Evolutionary conservation across 2,888 invertebrate species (phyloP), one percentile per base, ranked within the genome.

Genomic region (Pristionchus fissidentatus): DNA sequence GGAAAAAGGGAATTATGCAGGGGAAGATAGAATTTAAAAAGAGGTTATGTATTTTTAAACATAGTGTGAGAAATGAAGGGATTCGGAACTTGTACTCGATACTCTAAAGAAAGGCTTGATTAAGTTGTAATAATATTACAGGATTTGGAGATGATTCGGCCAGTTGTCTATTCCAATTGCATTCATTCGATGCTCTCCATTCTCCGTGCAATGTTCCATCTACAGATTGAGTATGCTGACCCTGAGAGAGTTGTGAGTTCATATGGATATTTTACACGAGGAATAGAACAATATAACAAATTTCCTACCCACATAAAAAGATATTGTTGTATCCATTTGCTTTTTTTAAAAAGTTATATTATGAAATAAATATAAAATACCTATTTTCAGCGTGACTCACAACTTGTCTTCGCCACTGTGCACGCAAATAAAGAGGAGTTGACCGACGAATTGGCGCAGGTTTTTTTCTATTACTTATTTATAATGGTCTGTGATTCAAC

Each of bases 111-210:
- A 38, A 19, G 35, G 13, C 32, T 8, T 57, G 7, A 57, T 26
- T 57, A 7, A 46, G 43, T 75, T 13, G n/a, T 19, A 60, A 94
- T 66, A 35, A 22, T 8, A 13, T 29, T 15, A 0, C 49, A 78
- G 60, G 99, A 99, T 94, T 98, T 98, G 94, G 98, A 98, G 95
- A 98, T 98, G 95, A 99, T 98, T 94, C 96, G 97, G 94, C 98
- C 98, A 89, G 99, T 99, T 93, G 99, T 99, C 90, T 99, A 98
- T 75, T 88, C 88, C 66, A 99, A 99, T 95, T 99, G 99, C 93
- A 98, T 99, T 94, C 99, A 99, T 95, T 98, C 98, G 92, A 95
- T 99, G 94, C 97, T 98, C 93, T 98, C 99, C 94, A 99, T 99
- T 94, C 95, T 99, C 93, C 95, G 98, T 93, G 98, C 99, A 93